Evolutionary conservation across 2,797 vertebrate genomes (phyloP).

Genomic region (Philypnodon macrostomus): DNA sequence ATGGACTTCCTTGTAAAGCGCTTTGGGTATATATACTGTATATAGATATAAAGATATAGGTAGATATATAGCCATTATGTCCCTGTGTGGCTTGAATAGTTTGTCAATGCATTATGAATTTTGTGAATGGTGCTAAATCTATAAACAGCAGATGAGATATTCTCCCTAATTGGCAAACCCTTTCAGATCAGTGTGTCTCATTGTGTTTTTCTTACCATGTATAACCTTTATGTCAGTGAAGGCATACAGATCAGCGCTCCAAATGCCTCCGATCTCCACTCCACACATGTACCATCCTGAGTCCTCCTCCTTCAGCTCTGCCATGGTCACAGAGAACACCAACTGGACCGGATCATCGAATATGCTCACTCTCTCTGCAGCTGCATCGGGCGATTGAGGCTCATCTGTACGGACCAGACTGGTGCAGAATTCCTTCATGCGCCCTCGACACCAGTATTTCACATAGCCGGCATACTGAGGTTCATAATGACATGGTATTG

Average conservation of each 20-base stretch:
- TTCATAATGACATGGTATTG: constrained; percentile 68
- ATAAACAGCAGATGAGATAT: no score
- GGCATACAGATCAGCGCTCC: constrained; percentile 52
- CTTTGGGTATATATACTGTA: no score
- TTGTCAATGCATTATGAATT: no score
- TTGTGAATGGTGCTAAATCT: no score
- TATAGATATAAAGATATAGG: no score
- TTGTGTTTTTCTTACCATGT: constrained; percentile 61
- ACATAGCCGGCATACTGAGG: constrained; percentile 67
- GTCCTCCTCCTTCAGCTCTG: constrained; percentile 51
- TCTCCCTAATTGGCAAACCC: no score
- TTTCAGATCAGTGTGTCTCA: no score
- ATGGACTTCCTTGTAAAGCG: no score
- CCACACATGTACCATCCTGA: constrained; percentile 78
- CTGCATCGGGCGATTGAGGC: background rate
- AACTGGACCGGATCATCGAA: constrained; percentile 65
- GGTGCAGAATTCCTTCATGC: constrained; percentile 61
- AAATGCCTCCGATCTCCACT: constrained; percentile 64
- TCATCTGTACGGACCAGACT: constrained; percentile 65
- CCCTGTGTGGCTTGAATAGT: no score
- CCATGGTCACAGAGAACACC: constrained; percentile 73
- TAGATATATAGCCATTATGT: no score
- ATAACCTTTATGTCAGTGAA: constrained; percentile 63
- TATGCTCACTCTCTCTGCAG: constrained; percentile 47
- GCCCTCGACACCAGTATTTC: constrained; percentile 77